Conservation (phyloP, 2,113 vertebrate genomes). For the Oceanodroma tethys region DNA sequence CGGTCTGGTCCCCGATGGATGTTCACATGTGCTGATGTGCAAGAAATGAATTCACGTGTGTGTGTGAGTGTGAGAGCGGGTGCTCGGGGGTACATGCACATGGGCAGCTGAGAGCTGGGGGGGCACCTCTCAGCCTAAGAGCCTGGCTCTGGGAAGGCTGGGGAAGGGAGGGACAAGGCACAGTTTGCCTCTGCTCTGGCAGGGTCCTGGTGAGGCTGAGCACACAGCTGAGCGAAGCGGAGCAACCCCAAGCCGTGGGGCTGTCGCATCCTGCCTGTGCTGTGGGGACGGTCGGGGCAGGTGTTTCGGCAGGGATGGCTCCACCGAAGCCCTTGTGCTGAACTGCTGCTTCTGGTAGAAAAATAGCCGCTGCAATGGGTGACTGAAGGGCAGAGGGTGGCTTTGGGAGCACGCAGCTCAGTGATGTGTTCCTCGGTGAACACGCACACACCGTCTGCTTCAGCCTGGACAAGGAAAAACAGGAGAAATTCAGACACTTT, state of each 20-base stretch:
- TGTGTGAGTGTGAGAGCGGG: background rate
- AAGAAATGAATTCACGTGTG: background rate
- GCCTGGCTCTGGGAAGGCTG: background rate
- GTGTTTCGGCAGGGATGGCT: background rate
- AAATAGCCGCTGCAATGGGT: accelerated
- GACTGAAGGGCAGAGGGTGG: background rate
- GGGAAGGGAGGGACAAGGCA: background rate
- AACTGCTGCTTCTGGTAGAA: background rate
- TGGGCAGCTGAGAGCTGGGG: background rate
- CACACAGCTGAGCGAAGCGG: background rate
- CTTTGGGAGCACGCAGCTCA: background rate
- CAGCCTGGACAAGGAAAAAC: background rate
- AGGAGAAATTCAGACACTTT: background rate
- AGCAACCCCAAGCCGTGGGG: background rate
- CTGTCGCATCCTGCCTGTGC: background rate
- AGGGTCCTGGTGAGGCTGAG: background rate
- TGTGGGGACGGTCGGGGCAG: background rate
- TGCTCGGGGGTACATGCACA: background rate
- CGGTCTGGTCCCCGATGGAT: background rate
- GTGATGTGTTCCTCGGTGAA: background rate
- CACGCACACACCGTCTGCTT: background rate
- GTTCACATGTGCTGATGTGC: background rate
- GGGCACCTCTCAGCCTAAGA: background rate
- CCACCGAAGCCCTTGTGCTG: background rate
- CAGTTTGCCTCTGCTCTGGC: background rate